Conservation (phyloP, 2,888 invertebrate species). For the Acleris holmiana region DNA sequence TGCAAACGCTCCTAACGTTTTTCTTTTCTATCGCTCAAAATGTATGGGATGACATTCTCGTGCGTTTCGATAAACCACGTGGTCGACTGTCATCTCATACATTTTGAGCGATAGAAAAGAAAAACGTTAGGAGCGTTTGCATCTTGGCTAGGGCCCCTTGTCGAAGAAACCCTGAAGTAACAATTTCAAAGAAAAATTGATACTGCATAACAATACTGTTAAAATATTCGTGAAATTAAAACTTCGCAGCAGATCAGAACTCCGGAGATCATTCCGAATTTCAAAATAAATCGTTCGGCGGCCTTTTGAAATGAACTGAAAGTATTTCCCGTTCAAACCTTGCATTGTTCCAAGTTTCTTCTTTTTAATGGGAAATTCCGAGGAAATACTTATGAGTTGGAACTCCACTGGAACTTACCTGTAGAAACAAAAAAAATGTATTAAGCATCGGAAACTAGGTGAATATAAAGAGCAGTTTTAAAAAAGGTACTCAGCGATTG, state of each 20-base stretch:
- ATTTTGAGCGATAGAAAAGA: no score
- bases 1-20: no score
- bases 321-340: slow-evolving; percentile 50
- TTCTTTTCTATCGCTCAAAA: no score
- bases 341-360: slow-evolving; percentile 56
- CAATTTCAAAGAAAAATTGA: slow-evolving; percentile 30
- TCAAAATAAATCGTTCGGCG: slow-evolving; percentile 44
- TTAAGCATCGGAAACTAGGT: slow-evolving; percentile 1
- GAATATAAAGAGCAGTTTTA: not conserved
- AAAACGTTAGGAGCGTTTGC: no score
- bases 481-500: no score
- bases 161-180: slow-evolving; percentile 4
- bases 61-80: no score
- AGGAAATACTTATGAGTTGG: slow-evolving; percentile 54
- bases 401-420: slow-evolving; percentile 62
- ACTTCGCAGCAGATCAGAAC: slow-evolving; percentile 27
- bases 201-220: slow-evolving; percentile 33
- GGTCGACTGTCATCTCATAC: no score
- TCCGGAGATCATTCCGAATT: slow-evolving; percentile 33
- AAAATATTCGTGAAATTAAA: slow-evolving; percentile 37
- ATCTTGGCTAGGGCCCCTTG: no score
- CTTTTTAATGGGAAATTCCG: slow-evolving; percentile 62
- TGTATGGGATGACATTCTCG: no score
- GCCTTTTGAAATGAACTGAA: slow-evolving; percentile 48
- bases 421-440: slow-evolving; percentile 57